phyloP scores from a whole-genome alignment of 1,140 invertebrate species.

The Drosophila cardini region DNA sequence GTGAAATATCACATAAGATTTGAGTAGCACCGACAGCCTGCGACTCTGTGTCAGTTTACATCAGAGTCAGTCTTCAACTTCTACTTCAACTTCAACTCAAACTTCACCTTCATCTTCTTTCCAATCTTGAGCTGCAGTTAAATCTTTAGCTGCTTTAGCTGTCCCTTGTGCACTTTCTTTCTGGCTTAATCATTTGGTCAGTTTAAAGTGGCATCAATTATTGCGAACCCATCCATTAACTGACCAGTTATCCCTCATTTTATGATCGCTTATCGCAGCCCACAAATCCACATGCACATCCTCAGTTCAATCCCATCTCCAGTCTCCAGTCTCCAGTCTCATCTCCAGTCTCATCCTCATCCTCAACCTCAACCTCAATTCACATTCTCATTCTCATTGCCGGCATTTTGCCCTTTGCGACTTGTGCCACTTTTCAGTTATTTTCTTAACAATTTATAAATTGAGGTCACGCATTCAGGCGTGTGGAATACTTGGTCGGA shows the following conservation, averaged over 20 bases:
- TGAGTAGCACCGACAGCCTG: constrained; percentile 52
- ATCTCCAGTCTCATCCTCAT: constrained; percentile 4
- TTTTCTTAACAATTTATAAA: constrained; percentile 26
- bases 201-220: constrained; percentile 80
- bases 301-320: constrained; percentile 41
- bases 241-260: constrained; percentile 80
- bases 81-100: not conserved
- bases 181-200: constrained; percentile 57
- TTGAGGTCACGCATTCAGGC: constrained; percentile 74
- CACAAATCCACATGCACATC: constrained; percentile 59
- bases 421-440: constrained; percentile 58
- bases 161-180: constrained; percentile 67
- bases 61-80: not conserved
- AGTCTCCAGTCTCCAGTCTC: too few species aligned
- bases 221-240: constrained; percentile 79
- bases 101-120: not conserved
- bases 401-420: constrained; percentile 47
- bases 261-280: constrained; percentile 75
- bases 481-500: constrained; percentile 43
- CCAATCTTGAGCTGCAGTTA: not conserved
- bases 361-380: constrained; percentile 15
- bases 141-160: not conserved
- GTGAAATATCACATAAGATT: constrained; percentile 76
- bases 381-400: constrained; percentile 16
- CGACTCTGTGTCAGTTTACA: constrained; percentile 1